Evolutionary conservation across 1,140 invertebrate species (phyloP).

Genomic region (Nephotettix cincticeps): DNA sequence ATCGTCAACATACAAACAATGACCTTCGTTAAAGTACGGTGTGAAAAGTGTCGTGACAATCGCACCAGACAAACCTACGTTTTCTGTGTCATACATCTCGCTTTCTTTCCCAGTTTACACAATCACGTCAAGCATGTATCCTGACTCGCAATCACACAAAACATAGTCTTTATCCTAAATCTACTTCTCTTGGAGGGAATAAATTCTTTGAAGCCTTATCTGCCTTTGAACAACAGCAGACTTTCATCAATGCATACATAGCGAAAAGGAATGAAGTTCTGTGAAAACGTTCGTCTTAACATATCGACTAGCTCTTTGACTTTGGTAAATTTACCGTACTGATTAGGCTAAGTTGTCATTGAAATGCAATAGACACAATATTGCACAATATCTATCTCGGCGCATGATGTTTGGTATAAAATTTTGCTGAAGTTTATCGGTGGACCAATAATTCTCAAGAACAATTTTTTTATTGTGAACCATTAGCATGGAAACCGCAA

Average conservation of each 20-base stretch:
- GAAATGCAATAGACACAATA: slow-evolving; percentile 2
- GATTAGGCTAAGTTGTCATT: neutral
- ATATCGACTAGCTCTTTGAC: slow-evolving; percentile 1
- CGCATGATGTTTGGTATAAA: slow-evolving; percentile 2
- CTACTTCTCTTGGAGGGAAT: neutral
- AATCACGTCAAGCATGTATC: slow-evolving; percentile 44
- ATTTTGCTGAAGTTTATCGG: slow-evolving; percentile 14
- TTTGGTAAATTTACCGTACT: neutral
- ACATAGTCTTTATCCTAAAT: slow-evolving; percentile 16
- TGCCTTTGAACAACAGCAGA: slow-evolving; percentile 1
- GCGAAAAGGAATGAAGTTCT: slow-evolving; percentile 34
- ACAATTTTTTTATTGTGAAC: slow-evolving; percentile 14
- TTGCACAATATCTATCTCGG: slow-evolving; percentile 8
- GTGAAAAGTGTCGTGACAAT: slow-evolving; percentile 40
- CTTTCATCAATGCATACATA: slow-evolving; percentile 40
- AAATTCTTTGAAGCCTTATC: neutral
- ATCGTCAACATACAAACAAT: slow-evolving; percentile 41
- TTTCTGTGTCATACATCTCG: slow-evolving; percentile 26
- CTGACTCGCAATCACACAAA: slow-evolving; percentile 42
- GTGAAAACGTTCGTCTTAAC: neutral
- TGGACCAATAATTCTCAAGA: neutral
- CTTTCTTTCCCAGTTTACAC: slow-evolving; percentile 42
- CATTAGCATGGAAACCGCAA: neutral
- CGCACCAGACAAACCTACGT: slow-evolving; percentile 38
- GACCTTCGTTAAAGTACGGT: slow-evolving; percentile 40